These are phyloP conservation scores for Boleophthalmus pectinirostris DNA, from an alignment of 2,113 vertebrate species.

Conservation along the genomic window DNA sequence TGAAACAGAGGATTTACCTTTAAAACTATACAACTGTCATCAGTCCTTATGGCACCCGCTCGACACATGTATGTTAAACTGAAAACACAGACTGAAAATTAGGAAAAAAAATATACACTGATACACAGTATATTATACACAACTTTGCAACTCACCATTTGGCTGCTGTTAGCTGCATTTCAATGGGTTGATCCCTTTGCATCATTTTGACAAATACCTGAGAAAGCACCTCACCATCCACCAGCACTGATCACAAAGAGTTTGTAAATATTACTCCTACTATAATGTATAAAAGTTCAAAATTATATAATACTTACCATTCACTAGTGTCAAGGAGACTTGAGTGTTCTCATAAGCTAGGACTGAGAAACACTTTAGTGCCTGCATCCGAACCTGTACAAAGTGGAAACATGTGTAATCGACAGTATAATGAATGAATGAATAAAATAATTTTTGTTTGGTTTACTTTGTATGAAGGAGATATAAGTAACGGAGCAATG, in stretches of 20 bases:
- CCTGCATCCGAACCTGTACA: conserved; percentile 94
- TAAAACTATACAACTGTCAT: conserved; percentile 89
- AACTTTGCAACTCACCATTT: conserved; percentile 87
- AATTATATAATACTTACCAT: conserved; percentile 82
- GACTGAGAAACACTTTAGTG: conserved; percentile 97
- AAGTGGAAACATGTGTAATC: background rate
- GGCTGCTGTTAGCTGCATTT: conserved; percentile 98
- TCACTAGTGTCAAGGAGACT: conserved; percentile 95
- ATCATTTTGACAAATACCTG: conserved; percentile 99
- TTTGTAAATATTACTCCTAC: background rate
- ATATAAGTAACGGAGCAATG: conserved; percentile 92
- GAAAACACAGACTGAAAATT: conserved; percentile 15
- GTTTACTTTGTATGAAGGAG: conserved; percentile 92
- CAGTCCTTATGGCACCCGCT: conserved; percentile 93
- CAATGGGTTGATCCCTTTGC: conserved; percentile 97
- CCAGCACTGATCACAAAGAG: conserved; percentile 83
- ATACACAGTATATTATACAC: background rate
- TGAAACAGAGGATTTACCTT: conserved; percentile 79
- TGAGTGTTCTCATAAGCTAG: conserved; percentile 97
- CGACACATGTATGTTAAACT: conserved; percentile 99
- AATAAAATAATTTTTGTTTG: background rate
- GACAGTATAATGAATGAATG: background rate
- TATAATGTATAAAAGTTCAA: background rate
- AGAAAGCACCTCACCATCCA: conserved; percentile 92
- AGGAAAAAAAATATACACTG: background rate